Percentiles rank a stretch among this genome's conserved stretches.
phyloP scores from a whole-genome alignment of 2,113 vertebrate species.

The Peromyscus polionotus region DNA sequence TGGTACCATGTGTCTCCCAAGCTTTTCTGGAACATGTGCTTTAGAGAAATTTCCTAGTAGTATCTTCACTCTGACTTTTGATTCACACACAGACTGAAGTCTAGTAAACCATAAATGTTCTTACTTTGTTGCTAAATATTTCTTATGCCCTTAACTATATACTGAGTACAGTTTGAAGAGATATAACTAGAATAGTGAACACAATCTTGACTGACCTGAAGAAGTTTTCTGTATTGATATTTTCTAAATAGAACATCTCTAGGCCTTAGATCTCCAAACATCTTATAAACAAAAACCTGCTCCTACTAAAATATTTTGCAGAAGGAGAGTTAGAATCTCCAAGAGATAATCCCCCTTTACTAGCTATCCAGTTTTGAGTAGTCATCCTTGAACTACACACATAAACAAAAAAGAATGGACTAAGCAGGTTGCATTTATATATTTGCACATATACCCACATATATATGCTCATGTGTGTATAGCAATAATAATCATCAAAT shows the following conservation, averaged over 20 bases:
- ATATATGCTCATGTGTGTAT: background rate
- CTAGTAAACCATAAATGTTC: background rate
- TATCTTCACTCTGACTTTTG: background rate
- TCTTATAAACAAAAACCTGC: background rate
- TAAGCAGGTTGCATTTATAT: background rate
- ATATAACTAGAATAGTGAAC: background rate
- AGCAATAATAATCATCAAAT: background rate
- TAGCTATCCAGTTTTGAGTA: background rate
- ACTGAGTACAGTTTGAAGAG: background rate
- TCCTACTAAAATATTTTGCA: slow-evolving; percentile 29
- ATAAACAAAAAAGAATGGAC: background rate
- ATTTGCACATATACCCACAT: background rate
- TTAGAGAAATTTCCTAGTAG: background rate
- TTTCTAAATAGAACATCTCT: background rate
- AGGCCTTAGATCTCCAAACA: background rate
- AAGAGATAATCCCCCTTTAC: background rate
- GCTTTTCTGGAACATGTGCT: background rate
- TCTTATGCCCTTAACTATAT: background rate
- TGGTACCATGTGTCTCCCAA: background rate
- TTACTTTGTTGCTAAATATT: background rate
- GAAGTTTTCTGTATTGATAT: background rate
- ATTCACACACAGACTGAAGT: background rate
- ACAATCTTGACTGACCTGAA: background rate
- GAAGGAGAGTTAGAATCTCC: background rate
- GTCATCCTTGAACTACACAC: background rate